phyloP scores from a whole-genome alignment of 2,888 invertebrate species.

The Romanomermis culicivorax region DNA sequence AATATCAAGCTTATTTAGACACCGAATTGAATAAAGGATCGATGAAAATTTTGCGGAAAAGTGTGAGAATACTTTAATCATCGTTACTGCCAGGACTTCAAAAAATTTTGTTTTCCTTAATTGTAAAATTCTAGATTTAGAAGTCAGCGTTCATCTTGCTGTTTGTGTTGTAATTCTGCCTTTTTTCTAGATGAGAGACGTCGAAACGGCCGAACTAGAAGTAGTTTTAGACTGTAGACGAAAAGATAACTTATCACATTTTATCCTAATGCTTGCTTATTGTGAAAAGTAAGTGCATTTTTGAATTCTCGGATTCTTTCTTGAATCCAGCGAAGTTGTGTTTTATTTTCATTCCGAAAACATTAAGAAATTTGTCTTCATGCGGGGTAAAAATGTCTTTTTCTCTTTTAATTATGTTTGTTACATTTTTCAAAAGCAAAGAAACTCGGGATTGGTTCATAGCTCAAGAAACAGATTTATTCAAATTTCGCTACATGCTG shows the following conservation, averaged over 20 bases:
- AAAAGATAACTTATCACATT: slow-evolving; percentile 70
- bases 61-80: too few species aligned
- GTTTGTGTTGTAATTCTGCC: too few species aligned
- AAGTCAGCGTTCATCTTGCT: too few species aligned
- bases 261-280: slow-evolving; percentile 68
- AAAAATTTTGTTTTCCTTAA: too few species aligned
- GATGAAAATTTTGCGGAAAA: not conserved
- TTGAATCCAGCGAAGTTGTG: not conserved
- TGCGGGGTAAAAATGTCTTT: too few species aligned
- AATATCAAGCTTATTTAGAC: not conserved
- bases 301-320: too few species aligned
- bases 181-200: not conserved
- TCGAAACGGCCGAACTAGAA: slow-evolving; percentile 1
- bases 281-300: slow-evolving; percentile 38
- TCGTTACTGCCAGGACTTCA: too few species aligned
- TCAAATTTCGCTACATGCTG: slow-evolving; percentile 39
- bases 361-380: too few species aligned
- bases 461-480: slow-evolving; percentile 64
- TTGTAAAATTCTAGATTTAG: too few species aligned
- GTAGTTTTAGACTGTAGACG: slow-evolving; percentile 11
- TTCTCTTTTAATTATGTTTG: too few species aligned
- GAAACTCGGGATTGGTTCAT: slow-evolving; percentile 72
- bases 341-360: too few species aligned
- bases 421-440: slow-evolving; percentile 36
- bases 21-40: not conserved